Percentiles rank a stretch among this genome's conserved stretches.
Evolutionary conservation across 2,797 vertebrate genomes (phyloP).

Genomic region (Spinibarbus caldwelli): DNA sequence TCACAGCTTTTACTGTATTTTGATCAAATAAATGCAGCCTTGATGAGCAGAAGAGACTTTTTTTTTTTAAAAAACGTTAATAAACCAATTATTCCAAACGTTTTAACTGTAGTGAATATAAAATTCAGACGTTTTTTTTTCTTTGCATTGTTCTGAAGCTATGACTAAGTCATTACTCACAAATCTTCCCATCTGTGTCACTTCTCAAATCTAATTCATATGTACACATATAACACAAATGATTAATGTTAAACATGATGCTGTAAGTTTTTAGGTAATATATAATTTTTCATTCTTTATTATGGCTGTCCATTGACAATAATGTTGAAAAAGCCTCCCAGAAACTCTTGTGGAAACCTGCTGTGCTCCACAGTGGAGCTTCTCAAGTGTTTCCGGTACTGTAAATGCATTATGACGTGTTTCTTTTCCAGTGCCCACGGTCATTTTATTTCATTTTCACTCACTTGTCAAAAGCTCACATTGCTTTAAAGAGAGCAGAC

Average conservation of each 20-base stretch:
- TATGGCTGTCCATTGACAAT: not conserved
- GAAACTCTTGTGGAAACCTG: not conserved
- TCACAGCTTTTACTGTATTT: not conserved
- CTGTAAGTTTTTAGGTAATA: not conserved
- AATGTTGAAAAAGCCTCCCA: not conserved
- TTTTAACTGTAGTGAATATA: not conserved
- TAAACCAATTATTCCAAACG: not conserved
- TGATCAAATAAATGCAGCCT: not conserved
- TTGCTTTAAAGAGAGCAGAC: conserved; percentile 2
- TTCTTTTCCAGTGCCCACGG: not conserved
- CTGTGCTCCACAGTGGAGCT: too few relatives aligned
- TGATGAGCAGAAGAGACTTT: not conserved
- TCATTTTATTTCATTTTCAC: not conserved
- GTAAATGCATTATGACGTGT: conserved; percentile 9
- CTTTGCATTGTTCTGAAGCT: not conserved
- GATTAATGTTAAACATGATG: not conserved
- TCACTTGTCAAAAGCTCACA: conserved; percentile 5
- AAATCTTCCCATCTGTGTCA: not conserved
- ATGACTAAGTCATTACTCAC: not conserved
- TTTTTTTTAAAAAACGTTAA: too few relatives aligned
- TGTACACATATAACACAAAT: not conserved
- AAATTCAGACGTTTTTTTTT: not conserved
- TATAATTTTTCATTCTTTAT: not conserved
- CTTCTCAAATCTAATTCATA: not conserved
- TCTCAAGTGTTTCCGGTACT: not conserved